Base-by-base conservation (phyloP, 2,888 invertebrate species). In the Encarsia formosa region DNA sequence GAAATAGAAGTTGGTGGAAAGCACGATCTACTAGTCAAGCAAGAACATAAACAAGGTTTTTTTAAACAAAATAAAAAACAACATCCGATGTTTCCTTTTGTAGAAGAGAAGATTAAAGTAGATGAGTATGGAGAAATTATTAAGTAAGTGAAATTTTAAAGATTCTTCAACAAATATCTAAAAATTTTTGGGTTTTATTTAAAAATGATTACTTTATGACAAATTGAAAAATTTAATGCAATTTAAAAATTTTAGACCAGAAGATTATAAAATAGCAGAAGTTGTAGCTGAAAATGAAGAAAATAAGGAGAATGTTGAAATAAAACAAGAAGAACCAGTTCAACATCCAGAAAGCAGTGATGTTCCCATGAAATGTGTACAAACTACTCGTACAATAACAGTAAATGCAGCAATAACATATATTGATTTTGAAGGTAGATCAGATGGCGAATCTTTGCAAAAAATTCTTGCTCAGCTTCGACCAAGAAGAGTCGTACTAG, bases 41-140 rank as follows among this genome's bases (percentile, higher is more conserved):
- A 84, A 52, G 86, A 85, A 77, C 83, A 81, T 40, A 82, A 75
- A 61, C 81, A 79, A 61, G 89, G 91, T 48, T 91, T 91, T 68
- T 92, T 91, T 70, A 92, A 92, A 71, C 87, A 85, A 2, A 87
- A 85, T 48, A 91, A 94, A 76, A 89, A 94, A 49, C 90, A 93
- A 64, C 91, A 94, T 74, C 96, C 96, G 0, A 97, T 98, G 91
- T 99, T 91, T 76, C 98, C 97, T 1, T 90, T 87, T 69, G 84
- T 87, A 39, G 97, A 98, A 71, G 95, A 96, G 55, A 86, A 93
- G 69, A 81, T 94, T 23, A 85, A 92, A 70, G 83, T 84, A 66
- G 98, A 98, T 65, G 98, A 98, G 71, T 99, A 98, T 69, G 98
- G 99, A 0, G 98, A 98, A 76, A 84, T 94, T 35, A 89, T 99